Base-by-base conservation (phyloP, 2,888 invertebrate genomes). In the Hofmannophila pseudospretella region DNA sequence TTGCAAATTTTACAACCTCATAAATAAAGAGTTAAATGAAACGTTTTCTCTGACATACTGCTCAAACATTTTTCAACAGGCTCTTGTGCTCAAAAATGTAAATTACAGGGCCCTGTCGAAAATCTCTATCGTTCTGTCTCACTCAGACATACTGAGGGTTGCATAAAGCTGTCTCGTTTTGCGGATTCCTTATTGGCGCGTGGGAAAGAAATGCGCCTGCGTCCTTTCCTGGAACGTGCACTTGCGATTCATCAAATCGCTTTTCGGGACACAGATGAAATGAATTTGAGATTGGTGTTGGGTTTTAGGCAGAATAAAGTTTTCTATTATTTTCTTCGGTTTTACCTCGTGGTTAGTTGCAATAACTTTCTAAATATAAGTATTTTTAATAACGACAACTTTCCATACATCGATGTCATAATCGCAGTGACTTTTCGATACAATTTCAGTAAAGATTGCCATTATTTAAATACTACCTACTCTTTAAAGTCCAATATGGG, bases 161-260 rank as follows among this genome's bases (percentile, higher is more conserved):
- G 44, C 42, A 43, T 53, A 56, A 43, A 52, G 51, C 42, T 49
- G 51, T 65, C 64, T 57, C 55, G 53, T 47, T 58, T 67, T 50
- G 59, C 54, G 50, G 73, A 71, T 75, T 67, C 72, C 62, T 67
- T 49, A 41, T 51, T 55, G 60, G 62, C 68, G 67, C 81, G 84
- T 84, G 85, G 81, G 85, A 85, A 84, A 67, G 59, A 59, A 76
- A 73, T 71, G 75, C 64, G 61, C 58, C 51, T 43, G 64, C 60
- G 51, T 39, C 14, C 46, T 57, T 82, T 85, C 82, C 74, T 52
- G 79, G 84, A 82, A 84, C 69, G 63, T 63, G 63, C 63, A 58
- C 67, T 50, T 52, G 68, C 72, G 68, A 70, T 77, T 69, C 67
- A 80, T 78, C 76, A 78, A 76, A 76, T 68, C 62, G 58, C 56